Conservation (phyloP, 2,888 invertebrate species). For the Clistopyga incitator region DNA sequence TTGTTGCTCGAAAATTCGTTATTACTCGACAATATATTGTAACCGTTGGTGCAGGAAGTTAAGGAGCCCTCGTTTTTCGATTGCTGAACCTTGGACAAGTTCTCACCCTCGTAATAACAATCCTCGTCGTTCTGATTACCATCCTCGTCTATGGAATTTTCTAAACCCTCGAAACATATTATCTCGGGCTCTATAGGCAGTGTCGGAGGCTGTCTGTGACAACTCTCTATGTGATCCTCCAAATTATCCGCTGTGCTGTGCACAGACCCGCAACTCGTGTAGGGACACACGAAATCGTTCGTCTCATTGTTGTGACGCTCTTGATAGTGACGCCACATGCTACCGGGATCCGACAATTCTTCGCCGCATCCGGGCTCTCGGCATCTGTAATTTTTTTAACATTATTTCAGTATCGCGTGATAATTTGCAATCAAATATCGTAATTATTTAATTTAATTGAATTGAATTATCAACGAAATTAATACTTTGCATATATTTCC, state of each 20-base stretch:
- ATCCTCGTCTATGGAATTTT: constrained; percentile 78
- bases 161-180: constrained; percentile 81
- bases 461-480: too few species aligned
- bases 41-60: constrained; percentile 64
- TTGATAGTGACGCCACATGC: constrained; percentile 83
- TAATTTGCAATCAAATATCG: not conserved
- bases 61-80: constrained; percentile 62
- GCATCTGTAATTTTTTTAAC: constrained; percentile 74
- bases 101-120: constrained; percentile 58
- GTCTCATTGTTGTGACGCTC: constrained; percentile 83
- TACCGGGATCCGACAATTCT: constrained; percentile 82
- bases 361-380: constrained; percentile 83
- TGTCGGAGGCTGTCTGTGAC: constrained; percentile 80
- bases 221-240: constrained; percentile 82
- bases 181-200: constrained; percentile 82
- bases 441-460: too few species aligned
- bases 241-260: constrained; percentile 80
- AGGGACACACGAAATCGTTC: constrained; percentile 81
- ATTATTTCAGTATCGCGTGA: not conserved
- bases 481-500: too few species aligned
- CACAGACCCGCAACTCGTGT: constrained; percentile 80
- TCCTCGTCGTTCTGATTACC: constrained; percentile 69
- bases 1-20: constrained; percentile 69
- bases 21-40: constrained; percentile 63
- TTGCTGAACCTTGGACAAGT: constrained; percentile 57